phyloP scores from a whole-genome alignment of 2,797 vertebrate genomes.

The Trichosurus vulpecula region DNA sequence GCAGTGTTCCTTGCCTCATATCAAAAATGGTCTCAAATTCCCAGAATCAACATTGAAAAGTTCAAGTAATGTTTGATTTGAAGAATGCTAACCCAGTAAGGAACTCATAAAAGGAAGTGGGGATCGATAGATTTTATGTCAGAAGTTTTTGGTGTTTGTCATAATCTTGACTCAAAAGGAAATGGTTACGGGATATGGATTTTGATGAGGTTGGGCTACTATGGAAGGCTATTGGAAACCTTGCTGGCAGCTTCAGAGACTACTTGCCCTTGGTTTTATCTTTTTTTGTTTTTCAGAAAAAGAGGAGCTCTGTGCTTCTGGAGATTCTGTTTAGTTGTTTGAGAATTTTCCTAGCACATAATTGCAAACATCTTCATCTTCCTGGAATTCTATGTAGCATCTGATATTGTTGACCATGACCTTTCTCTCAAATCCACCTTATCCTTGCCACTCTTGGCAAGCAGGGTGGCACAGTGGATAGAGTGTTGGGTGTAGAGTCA shows the following conservation, averaged over 20 bases:
- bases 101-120: not conserved
- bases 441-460: not conserved
- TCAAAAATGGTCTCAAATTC: not conserved
- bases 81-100: not conserved
- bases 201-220: not conserved
- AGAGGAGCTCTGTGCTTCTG: not conserved
- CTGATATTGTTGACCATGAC: not conserved
- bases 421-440: not conserved
- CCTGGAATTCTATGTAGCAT: not conserved
- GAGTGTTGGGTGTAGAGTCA: not conserved
- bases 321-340: not conserved
- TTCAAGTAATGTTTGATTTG: slow-evolving; percentile 8
- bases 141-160: not conserved
- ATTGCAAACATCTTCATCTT: not conserved
- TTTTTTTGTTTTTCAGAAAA: not conserved
- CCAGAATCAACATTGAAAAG: slow-evolving; percentile 4
- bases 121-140: not conserved
- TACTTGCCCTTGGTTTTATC: not conserved
- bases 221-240: not conserved
- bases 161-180: not conserved
- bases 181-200: not conserved
- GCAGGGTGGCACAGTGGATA: not conserved
- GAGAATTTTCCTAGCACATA: not conserved
- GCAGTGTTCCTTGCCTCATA: not conserved
- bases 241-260: not conserved